A percentile compares a stretch with the other conserved stretches of the same genome.
These are phyloP conservation scores for Dysmachus trigonus DNA, from an alignment of 2,888 invertebrate genomes.

Conservation along the genomic window DNA sequence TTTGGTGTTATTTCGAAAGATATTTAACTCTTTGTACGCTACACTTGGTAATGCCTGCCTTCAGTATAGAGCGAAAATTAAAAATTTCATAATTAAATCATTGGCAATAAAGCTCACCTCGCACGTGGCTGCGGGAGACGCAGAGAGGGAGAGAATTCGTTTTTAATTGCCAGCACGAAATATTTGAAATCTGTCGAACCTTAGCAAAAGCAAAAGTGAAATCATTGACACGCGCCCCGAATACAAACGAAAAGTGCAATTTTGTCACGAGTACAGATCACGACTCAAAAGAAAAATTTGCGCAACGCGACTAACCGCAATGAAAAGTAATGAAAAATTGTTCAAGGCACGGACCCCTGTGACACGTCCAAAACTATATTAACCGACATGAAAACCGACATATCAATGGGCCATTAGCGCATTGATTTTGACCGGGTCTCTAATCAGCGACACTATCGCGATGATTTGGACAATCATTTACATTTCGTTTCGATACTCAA, in stretches of 20 bases:
- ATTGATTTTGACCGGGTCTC: not conserved
- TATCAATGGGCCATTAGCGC: not conserved
- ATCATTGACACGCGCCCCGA: slow-evolving; percentile 11
- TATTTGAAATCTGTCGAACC: slow-evolving; percentile 3
- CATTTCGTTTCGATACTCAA: not conserved
- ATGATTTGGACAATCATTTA: not conserved
- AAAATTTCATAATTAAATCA: not conserved
- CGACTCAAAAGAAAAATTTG: not conserved
- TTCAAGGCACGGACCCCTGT: not conserved
- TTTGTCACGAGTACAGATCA: slow-evolving; percentile 6
- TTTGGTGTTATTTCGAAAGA: not conserved
- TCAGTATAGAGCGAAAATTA: not conserved
- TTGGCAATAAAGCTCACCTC: not conserved
- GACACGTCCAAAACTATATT: not conserved
- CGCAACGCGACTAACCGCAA: not conserved
- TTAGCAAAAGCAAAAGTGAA: not conserved
- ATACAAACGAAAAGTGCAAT: not conserved
- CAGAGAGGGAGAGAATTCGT: not conserved
- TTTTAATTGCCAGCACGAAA: slow-evolving; percentile 16
- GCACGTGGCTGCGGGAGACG: not conserved
- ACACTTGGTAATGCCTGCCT: not conserved
- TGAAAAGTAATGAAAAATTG: not conserved
- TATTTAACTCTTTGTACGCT: not conserved
- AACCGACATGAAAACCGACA: too few relatives aligned
- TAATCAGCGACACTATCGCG: not conserved